Conservation (phyloP, 2,797 vertebrate species). For the Chromis chromis region DNA sequence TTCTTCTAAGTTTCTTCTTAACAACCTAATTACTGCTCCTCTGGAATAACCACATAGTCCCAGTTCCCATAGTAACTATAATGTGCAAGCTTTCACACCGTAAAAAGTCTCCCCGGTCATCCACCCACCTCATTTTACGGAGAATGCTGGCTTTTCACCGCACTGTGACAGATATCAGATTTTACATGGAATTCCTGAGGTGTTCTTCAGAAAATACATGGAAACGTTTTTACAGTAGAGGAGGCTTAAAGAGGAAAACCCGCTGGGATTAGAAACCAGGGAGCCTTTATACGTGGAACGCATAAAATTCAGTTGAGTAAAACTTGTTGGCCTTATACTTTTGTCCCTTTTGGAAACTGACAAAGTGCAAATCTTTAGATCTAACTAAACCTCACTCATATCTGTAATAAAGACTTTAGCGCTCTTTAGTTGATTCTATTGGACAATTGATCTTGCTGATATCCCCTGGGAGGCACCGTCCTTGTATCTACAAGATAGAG, state of each 20-base stretch:
- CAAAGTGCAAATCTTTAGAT: constrained; percentile 1
- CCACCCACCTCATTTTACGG: constrained; percentile 70
- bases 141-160: constrained; percentile 50
- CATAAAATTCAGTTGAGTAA: constrained; percentile 31
- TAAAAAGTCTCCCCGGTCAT: constrained; percentile 67
- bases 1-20: constrained; percentile 38
- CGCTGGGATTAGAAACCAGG: constrained; percentile 24
- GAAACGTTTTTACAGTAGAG: constrained; percentile 70
- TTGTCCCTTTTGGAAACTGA: neutral
- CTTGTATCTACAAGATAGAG: neutral
- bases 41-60: constrained; percentile 58
- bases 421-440: neutral
- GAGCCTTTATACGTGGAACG: constrained; percentile 4
- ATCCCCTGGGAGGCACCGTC: constrained; percentile 1
- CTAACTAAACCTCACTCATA: neutral
- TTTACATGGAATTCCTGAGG: constrained; percentile 62
- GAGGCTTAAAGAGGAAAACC: constrained; percentile 54
- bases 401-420: constrained; percentile 1
- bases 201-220: constrained; percentile 69
- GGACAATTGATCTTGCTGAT: neutral
- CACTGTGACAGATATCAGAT: constrained; percentile 59
- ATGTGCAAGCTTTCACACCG: constrained; percentile 63
- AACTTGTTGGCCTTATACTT: neutral
- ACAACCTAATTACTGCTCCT: constrained; percentile 66
- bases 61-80: constrained; percentile 78